A percentile compares a stretch with the other conserved stretches of the same genome.
These are phyloP conservation scores for Lycocerus yunnanus DNA, from an alignment of 2,888 invertebrate genomes.

Conservation along the genomic window DNA sequence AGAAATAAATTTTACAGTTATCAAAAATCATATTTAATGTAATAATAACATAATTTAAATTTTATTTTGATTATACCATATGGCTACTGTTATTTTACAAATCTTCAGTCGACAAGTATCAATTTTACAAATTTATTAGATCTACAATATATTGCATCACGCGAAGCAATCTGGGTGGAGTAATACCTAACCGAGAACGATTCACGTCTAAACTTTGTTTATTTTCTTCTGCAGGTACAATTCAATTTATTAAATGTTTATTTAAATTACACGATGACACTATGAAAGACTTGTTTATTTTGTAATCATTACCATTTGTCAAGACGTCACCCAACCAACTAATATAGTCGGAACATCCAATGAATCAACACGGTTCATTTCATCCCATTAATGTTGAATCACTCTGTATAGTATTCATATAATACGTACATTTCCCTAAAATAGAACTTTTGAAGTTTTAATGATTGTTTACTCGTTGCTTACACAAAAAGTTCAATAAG, in stretches of 20 bases:
- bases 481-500: neutral
- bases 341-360: neutral
- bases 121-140: neutral
- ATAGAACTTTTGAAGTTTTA: neutral
- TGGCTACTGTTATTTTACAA: neutral
- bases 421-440: neutral
- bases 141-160: neutral
- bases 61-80: neutral
- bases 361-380: neutral
- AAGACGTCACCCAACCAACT: neutral
- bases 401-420: neutral
- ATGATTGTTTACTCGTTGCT: neutral
- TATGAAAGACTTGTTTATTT: neutral
- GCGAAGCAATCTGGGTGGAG: neutral
- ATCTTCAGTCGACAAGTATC: neutral
- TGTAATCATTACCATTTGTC: neutral
- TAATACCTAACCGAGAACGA: neutral
- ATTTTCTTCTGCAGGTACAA: neutral
- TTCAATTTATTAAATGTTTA: neutral
- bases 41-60: conserved; percentile 1
- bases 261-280: neutral
- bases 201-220: neutral
- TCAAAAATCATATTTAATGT: neutral
- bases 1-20: neutral
- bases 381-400: neutral